Base-by-base conservation (phyloP, 1,140 invertebrate genomes). In the Goniozus legneri region DNA sequence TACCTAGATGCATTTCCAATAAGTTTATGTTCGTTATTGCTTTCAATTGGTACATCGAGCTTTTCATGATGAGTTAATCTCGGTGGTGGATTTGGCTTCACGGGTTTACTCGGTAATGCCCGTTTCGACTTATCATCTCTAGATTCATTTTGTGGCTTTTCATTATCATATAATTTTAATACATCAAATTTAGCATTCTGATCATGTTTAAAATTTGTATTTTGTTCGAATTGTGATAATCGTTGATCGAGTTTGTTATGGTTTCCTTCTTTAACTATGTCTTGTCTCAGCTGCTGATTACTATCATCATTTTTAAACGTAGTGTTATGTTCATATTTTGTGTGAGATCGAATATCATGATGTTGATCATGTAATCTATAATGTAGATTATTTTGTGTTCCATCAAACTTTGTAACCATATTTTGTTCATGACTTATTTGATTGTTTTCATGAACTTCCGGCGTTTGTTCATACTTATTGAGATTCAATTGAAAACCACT, bases 41-140 rank as follows among this genome's bases (percentile, higher is more conserved):
- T n/a, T n/a, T 27, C 24, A 27, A 6, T 27, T 27, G 31, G 30
- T 12, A 52, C 41, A 12, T 75, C 71, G 19, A 62, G 46, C 40
- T 75, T 76, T 44, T 75, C 73, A 21, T 75, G 73, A 50, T 68
- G 69, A 19, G 67, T 75, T 34, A 75, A 50, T 56, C 74, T 67
- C 4, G 71, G 73, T 24, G 72, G 72, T 16, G 71, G 73, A 55
- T 75, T 74, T 2, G 73, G 71, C 35, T 76, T 76, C 44, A 62
- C 69, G 6, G 74, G 73, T 55, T 75, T 76, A 13, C 73, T 72
- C 3, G 74, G 74, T 35, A 76, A 38, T 8, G 71, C 73, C 1
- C 73, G 74, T 43, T 76, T 76, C 27, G 60, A 68, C 22, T 72
- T 71, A 30, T 73, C 69, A 33, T 74, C 71, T 43, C 64, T 64